Evolutionary conservation across 2,113 vertebrate species (phyloP).

Genomic region (Antigone vipio): DNA sequence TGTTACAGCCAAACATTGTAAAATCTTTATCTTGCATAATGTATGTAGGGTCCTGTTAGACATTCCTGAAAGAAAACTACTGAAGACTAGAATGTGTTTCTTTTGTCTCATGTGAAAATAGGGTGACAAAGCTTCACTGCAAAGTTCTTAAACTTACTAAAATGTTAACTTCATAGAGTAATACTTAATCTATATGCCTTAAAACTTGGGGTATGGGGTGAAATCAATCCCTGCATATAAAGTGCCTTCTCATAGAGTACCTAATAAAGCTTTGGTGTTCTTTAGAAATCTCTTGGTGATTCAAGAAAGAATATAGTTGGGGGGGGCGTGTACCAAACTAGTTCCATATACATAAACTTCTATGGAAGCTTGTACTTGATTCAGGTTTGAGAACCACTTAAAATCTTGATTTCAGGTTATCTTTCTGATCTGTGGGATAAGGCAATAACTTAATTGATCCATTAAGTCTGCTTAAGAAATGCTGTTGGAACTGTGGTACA

Average conservation of each 20-base stretch:
- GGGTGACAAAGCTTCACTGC: background rate
- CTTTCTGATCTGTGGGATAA: background rate
- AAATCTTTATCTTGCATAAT: slow-evolving; percentile 5
- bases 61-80: background rate
- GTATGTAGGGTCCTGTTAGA: background rate
- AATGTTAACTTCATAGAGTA: background rate
- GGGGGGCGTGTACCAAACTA: background rate
- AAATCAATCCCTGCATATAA: background rate
- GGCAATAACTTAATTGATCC: background rate
- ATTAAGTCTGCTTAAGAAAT: background rate
- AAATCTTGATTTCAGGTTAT: background rate
- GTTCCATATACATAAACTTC: background rate
- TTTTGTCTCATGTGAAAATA: slow-evolving; percentile 8
- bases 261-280: background rate
- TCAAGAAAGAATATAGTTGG: background rate
- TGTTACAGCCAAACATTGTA: background rate
- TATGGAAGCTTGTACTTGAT: background rate
- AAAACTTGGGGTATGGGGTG: background rate
- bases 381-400: slow-evolving; percentile 9
- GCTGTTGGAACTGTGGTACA: background rate
- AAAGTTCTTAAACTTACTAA: background rate
- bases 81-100: background rate
- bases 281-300: background rate
- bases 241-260: slow-evolving; percentile 2
- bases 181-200: background rate